These are phyloP conservation scores for Brevimyrus niger DNA, from an alignment of 2,113 vertebrate species.

Conservation along the genomic window DNA sequence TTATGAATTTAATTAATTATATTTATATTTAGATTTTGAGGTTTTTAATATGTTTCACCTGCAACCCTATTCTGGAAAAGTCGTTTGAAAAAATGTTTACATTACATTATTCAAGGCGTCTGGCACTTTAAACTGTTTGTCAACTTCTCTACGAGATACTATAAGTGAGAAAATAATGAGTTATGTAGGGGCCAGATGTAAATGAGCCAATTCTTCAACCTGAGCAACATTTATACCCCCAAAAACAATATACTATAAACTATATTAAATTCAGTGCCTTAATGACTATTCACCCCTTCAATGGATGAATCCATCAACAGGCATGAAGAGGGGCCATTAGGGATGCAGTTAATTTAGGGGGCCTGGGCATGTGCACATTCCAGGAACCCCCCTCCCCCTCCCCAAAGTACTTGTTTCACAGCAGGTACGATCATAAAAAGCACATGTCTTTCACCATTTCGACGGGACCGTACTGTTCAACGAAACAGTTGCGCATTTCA, in stretches of 20 bases:
- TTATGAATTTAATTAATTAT: background rate
- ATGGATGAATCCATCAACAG: background rate
- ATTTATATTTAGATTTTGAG: background rate
- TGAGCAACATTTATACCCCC: background rate
- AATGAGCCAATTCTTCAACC: background rate
- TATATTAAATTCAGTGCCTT: background rate
- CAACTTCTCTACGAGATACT: background rate
- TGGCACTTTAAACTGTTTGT: background rate
- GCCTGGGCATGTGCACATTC: background rate
- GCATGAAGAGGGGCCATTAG: background rate
- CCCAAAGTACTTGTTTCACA: slow-evolving; percentile 6
- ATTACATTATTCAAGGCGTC: background rate
- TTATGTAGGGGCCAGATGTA: background rate
- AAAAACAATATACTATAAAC: background rate
- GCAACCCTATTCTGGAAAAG: background rate
- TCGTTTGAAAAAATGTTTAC: background rate
- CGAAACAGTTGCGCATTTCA: slow-evolving; percentile 49
- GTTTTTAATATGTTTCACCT: background rate
- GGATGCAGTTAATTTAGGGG: background rate
- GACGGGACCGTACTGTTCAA: slow-evolving; percentile 43
- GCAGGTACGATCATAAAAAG: slow-evolving; percentile 22
- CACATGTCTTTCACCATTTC: slow-evolving; percentile 21
- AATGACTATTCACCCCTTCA: background rate
- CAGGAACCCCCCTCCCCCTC: background rate
- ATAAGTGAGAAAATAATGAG: background rate